Evolutionary conservation across 2,888 invertebrate species (phyloP).

Genomic region (Megalurothrips usitatus): DNA sequence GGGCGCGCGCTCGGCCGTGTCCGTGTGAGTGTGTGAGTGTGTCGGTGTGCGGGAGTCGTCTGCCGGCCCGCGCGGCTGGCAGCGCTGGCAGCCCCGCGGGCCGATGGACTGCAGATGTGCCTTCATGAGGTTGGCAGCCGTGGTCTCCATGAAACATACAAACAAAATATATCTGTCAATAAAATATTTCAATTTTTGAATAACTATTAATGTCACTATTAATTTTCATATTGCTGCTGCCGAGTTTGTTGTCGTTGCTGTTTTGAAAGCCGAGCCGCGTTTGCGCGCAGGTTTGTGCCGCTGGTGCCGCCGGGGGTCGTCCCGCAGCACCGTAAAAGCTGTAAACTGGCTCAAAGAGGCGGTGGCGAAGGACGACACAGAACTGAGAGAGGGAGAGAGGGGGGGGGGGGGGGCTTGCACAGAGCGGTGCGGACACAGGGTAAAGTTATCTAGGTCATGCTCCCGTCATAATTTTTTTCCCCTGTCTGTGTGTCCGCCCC

Average conservation of each 20-base stretch:
- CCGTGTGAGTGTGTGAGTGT: not conserved
- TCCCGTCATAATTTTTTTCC: slow-evolving; percentile 6
- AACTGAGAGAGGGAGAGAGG: not conserved
- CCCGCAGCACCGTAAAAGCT: no score
- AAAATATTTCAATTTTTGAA: no score
- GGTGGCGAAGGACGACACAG: not conserved
- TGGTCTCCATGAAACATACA: no score
- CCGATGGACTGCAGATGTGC: not conserved
- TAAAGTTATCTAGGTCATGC: slow-evolving; percentile 7
- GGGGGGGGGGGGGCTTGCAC: not conserved
- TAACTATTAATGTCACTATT: no score
- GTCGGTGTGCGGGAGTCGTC: not conserved
- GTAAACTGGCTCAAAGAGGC: not conserved
- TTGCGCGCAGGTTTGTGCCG: no score
- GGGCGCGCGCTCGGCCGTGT: not conserved
- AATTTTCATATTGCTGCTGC: no score
- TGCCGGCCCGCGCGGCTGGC: no score
- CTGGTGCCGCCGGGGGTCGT: no score
- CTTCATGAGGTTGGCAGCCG: not conserved
- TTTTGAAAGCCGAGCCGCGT: no score
- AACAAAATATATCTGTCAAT: no score
- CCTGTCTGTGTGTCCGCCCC: not conserved
- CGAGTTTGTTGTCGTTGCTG: no score
- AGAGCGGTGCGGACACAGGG: not conserved
- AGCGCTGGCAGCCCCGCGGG: not conserved